Conservation (phyloP, 2,888 invertebrate species). For the Lysandra bellargus region DNA sequence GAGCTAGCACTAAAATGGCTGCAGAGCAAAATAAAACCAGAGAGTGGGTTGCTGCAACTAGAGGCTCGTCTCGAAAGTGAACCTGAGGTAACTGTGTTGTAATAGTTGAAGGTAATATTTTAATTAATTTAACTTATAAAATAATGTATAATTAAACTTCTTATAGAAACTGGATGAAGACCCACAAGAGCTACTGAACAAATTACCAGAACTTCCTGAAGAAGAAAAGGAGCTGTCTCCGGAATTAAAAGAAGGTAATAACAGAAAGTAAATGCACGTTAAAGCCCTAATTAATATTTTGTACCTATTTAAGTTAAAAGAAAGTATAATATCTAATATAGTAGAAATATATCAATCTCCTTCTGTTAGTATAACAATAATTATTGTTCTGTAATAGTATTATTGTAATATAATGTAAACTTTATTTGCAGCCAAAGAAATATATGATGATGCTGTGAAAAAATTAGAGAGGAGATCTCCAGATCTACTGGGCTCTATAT, state of each 20-base stretch:
- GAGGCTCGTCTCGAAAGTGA: constrained; percentile 36
- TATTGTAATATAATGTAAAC: neutral
- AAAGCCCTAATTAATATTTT: too few species aligned
- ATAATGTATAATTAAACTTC: constrained; percentile 19
- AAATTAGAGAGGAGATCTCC: constrained; percentile 87
- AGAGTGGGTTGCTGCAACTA: constrained; percentile 51
- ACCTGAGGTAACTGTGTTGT: constrained; percentile 37
- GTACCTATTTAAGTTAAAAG: too few species aligned
- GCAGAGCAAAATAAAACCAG: constrained; percentile 68
- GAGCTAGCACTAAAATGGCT: constrained; percentile 65
- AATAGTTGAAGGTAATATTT: neutral
- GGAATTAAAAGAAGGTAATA: constrained; percentile 84
- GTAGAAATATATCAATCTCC: neutral
- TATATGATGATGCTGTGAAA: constrained; percentile 86
- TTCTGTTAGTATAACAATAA: too few species aligned
- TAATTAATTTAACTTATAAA: neutral
- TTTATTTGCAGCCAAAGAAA: constrained; percentile 81
- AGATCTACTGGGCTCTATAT: constrained; percentile 87
- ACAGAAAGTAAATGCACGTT: too few species aligned
- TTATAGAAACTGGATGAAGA: constrained; percentile 61
- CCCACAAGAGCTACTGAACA: constrained; percentile 73
- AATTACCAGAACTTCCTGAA: constrained; percentile 72
- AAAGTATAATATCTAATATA: neutral
- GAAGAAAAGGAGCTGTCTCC: constrained; percentile 78
- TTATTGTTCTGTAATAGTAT: neutral